Base-by-base conservation (phyloP, 2,888 invertebrate species). In the Amphipyra berbera region DNA sequence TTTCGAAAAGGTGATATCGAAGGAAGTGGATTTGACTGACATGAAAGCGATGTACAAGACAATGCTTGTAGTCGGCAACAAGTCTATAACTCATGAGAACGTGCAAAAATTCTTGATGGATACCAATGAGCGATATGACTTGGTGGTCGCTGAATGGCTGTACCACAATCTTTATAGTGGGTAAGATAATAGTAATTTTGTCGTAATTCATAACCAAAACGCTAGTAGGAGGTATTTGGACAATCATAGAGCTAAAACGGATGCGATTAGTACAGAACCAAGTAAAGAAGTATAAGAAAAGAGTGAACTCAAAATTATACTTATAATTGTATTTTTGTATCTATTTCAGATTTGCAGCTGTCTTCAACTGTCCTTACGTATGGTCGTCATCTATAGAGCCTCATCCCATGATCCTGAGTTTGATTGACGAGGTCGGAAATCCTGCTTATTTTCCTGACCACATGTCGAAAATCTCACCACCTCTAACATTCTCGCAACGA, bases 141-240 rank as follows among this genome's bases (percentile, higher is more conserved):
- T 82, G 1, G 85, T 87, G 12, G 70, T 90, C 10, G 57, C 84
- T 3, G 90, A 90, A 48, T 90, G 88, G 88, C 69, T 90, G 52
- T 89, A 85, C 56, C 79, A 78, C 2, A 83, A 89, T 30, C 13
- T 84, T 4, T 72, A 78, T 35, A 79, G 83, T 13, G 89, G 90
- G 90, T 90, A 73, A 79, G 52, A 33, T 10, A 46, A 47, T 9
- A 5, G 2, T 37, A 33, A 33, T 8, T 33, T 33, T 33, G 7
- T 21, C 21, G 1, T 3, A 21, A 21, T 21, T 2, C 21, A 21
- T 1, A 21, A 21, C 3, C 21, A 21, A 21, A 21, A 21, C n/a
- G 30, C 30, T 30, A 30, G 27, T 30, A 1, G 0, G 30, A 30
- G 6, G 7, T 30, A 30, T 30, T 30, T 6, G 0, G 30, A 30